phyloP scores from a whole-genome alignment of 1,140 invertebrate genomes.

The Ditylenchus dipsaci region DNA sequence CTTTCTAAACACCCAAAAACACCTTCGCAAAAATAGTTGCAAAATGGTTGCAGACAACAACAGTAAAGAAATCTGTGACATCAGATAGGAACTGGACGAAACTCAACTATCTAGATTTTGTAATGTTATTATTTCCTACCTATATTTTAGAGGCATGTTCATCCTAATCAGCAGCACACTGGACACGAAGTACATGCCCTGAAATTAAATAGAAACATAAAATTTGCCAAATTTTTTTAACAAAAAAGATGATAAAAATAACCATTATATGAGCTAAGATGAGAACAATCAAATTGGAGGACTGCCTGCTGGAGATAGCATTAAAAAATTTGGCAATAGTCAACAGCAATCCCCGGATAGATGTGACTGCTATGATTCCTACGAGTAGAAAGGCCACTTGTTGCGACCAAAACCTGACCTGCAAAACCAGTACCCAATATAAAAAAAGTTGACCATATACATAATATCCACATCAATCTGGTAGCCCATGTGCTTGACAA shows the following conservation, averaged over 20 bases:
- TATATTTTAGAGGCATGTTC: slow-evolving; percentile 98
- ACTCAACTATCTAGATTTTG: too few relatives aligned
- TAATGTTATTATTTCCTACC: slow-evolving; percentile 57
- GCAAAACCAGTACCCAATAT: slow-evolving; percentile 47
- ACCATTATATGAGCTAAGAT: slow-evolving; percentile 96
- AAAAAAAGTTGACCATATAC: background rate
- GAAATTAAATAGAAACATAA: slow-evolving; percentile 23
- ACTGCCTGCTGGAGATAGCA: slow-evolving; percentile 97
- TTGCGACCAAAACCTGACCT: slow-evolving; percentile 89
- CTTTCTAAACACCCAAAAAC: too few relatives aligned
- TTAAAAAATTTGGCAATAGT: slow-evolving; percentile 99
- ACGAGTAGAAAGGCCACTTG: slow-evolving; percentile 94
- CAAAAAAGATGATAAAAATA: slow-evolving; percentile 46
- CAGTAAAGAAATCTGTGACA: too few relatives aligned
- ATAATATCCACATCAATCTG: slow-evolving; percentile 75
- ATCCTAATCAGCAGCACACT: slow-evolving; percentile 94
- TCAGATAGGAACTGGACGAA: too few relatives aligned
- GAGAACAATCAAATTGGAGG: slow-evolving; percentile 94
- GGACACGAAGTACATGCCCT: slow-evolving; percentile 99
- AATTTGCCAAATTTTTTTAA: background rate
- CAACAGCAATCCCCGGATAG: slow-evolving; percentile 86
- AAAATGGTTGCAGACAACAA: too few relatives aligned
- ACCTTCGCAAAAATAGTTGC: too few relatives aligned
- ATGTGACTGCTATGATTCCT: slow-evolving; percentile 95
- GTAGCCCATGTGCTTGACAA: slow-evolving; percentile 91